A percentile compares a stretch with the other conserved stretches of the same genome.
Conservation (phyloP, 2,888 invertebrate species). For the Brachylomia viminalis region DNA sequence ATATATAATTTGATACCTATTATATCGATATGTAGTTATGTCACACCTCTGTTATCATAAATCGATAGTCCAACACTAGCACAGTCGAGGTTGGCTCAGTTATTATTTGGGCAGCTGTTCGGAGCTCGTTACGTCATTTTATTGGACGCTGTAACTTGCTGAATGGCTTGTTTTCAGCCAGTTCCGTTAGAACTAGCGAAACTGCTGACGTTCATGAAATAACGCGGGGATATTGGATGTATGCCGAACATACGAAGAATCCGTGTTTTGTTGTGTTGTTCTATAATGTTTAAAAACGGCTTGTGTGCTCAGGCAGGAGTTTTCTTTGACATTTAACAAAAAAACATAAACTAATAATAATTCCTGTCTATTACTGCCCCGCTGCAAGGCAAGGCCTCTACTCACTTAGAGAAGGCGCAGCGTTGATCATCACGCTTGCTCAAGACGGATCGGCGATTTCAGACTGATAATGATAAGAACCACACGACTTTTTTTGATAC, state of each 20-base stretch:
- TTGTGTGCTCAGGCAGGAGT: too few species aligned
- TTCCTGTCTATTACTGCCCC: too few species aligned
- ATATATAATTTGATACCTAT: background rate
- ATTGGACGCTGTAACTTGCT: constrained; percentile 40
- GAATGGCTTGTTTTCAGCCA: constrained; percentile 45
- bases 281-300: background rate
- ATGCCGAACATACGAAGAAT: constrained; percentile 10
- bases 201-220: constrained; percentile 35
- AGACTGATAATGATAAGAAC: too few species aligned
- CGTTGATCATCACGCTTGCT: too few species aligned
- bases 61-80: constrained; percentile 8
- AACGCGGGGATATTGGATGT: constrained; percentile 31
- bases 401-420: too few species aligned
- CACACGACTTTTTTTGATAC: too few species aligned
- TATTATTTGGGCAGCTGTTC: constrained; percentile 45
- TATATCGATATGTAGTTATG: background rate
- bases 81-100: constrained; percentile 43
- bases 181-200: constrained; percentile 28
- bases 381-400: too few species aligned
- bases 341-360: too few species aligned
- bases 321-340: too few species aligned
- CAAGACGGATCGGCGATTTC: too few species aligned
- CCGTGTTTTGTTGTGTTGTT: background rate
- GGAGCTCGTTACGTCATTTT: constrained; percentile 40
- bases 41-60: background rate